phyloP scores from a whole-genome alignment of 2,797 vertebrate genomes.

The Echiichthys vipera region DNA sequence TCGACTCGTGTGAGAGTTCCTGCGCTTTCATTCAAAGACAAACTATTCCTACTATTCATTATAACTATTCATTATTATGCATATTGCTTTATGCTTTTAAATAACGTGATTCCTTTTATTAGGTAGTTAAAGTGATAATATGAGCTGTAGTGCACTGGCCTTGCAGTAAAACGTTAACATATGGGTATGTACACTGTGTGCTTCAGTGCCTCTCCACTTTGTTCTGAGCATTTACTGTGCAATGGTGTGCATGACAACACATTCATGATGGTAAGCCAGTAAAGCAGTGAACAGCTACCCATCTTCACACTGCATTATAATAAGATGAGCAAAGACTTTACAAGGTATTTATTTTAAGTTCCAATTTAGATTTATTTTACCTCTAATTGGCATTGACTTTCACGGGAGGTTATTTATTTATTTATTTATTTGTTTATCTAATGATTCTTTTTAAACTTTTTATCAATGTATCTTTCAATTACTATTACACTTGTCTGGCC shows the following conservation, averaged over 20 bases:
- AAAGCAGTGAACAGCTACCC: background rate
- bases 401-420: too few relatives aligned
- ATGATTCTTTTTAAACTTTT: too few relatives aligned
- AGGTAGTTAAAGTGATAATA: background rate
- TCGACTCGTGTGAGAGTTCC: too few relatives aligned
- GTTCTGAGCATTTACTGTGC: background rate
- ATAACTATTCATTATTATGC: too few relatives aligned
- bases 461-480: too few relatives aligned
- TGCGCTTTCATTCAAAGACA: too few relatives aligned
- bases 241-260: background rate
- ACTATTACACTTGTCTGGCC: too few relatives aligned
- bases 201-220: conserved; percentile 1
- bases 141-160: background rate
- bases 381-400: background rate
- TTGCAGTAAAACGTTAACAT: background rate
- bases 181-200: background rate
- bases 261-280: background rate
- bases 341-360: too few relatives aligned
- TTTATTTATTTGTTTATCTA: too few relatives aligned
- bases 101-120: background rate
- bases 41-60: too few relatives aligned
- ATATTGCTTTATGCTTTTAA: too few relatives aligned
- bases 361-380: too few relatives aligned
- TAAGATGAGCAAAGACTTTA: background rate
- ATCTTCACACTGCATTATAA: background rate